These are phyloP conservation scores for Eupithecia exiguata DNA, from an alignment of 2,888 invertebrate species.

Conservation along the genomic window DNA sequence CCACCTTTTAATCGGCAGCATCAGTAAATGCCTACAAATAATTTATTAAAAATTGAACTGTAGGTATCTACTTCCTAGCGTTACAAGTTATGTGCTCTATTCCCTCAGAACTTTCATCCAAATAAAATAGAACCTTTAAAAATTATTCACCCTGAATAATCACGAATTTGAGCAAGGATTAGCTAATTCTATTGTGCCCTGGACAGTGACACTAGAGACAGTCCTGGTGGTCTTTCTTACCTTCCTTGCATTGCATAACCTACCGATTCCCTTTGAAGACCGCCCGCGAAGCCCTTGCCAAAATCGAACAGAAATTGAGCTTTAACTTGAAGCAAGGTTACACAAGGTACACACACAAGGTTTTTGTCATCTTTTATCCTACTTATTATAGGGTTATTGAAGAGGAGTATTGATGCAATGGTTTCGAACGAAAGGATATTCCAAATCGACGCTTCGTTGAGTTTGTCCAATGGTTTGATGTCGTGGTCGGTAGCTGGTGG, in stretches of 20 bases:
- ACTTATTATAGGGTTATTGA: background rate
- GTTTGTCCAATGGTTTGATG: constrained; percentile 21
- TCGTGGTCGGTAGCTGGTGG: background rate
- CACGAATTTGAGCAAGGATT: constrained; percentile 24
- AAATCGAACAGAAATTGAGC: constrained; percentile 5
- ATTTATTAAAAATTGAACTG: background rate
- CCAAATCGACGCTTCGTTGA: constrained; percentile 20
- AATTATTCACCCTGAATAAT: constrained; percentile 21
- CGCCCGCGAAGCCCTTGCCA: constrained; percentile 15
- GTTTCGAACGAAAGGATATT: constrained; percentile 23
- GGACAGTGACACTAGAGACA: constrained; percentile 27
- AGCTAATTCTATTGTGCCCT: constrained; percentile 35
- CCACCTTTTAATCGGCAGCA: background rate
- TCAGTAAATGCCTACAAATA: background rate
- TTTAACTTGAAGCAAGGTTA: background rate
- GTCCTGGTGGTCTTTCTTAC: constrained; percentile 27
- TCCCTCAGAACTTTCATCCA: too few relatives aligned
- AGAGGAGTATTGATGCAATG: constrained; percentile 26
- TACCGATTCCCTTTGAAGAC: constrained; percentile 9
- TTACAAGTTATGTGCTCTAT: background rate
- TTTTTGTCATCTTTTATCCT: background rate
- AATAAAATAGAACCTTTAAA: background rate
- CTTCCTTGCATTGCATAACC: constrained; percentile 28
- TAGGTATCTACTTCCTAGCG: background rate
- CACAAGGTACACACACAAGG: constrained; percentile 5